phyloP scores from a whole-genome alignment of 1,140 invertebrate species.

The Drosophila trapezifrons region DNA sequence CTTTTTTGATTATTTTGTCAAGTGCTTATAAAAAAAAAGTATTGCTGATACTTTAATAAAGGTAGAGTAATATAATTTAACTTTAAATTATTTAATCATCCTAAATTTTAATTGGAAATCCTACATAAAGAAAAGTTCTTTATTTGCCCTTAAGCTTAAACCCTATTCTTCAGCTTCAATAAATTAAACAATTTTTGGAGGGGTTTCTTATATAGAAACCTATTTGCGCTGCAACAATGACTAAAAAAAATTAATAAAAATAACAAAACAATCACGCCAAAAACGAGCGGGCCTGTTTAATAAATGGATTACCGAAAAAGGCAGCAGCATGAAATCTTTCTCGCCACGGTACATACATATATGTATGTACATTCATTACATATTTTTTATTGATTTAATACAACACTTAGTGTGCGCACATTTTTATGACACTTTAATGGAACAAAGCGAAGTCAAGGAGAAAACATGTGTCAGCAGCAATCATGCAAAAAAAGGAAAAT shows the following conservation, averaged over 20 bases:
- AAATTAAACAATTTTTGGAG: too few relatives aligned
- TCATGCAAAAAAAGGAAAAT: not conserved
- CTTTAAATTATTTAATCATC: too few relatives aligned
- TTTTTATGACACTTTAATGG: conserved; percentile 32
- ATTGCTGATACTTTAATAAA: too few relatives aligned
- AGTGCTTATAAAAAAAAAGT: too few relatives aligned
- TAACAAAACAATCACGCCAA: not conserved
- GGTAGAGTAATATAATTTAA: too few relatives aligned
- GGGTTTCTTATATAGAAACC: not conserved
- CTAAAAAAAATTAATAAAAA: conserved; percentile 10
- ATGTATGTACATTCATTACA: not conserved
- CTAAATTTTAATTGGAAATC: too few relatives aligned
- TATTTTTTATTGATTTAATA: conserved; percentile 40
- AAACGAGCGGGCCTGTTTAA: conserved; percentile 13
- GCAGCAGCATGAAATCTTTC: conserved; percentile 10
- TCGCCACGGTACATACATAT: not conserved
- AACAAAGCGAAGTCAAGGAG: not conserved
- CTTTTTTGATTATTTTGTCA: too few relatives aligned
- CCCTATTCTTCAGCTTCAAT: too few relatives aligned
- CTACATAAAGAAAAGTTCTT: too few relatives aligned
- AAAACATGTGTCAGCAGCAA: conserved; percentile 31
- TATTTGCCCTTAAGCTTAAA: too few relatives aligned
- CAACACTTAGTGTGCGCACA: conserved; percentile 8
- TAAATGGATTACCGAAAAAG: conserved; percentile 15
- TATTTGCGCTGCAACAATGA: conserved; percentile 19